Base-by-base conservation (phyloP, 2,888 invertebrate species). In the Drosophila gaucha region DNA sequence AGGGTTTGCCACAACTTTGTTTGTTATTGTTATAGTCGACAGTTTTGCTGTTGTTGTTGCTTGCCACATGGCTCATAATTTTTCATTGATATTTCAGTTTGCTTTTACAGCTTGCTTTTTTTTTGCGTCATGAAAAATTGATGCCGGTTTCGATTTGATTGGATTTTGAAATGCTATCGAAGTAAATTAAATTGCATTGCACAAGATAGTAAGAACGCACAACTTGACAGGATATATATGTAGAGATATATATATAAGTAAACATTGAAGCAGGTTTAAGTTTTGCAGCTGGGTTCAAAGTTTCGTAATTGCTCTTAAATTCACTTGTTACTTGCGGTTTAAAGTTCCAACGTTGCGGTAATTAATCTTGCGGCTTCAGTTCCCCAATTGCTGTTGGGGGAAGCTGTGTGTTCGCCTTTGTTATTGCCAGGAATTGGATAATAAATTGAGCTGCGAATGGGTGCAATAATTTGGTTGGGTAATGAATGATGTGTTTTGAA, bases 1-100 rank as follows among this genome's bases (percentile, higher is more conserved):
- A 65, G 38, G 80, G 70, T 66, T 76, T 41, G 46, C 52, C 35
- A 24, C 50, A 59, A 51, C 52, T 56, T 60, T 55, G 58, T 69
- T 62, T 64, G 67, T 57, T 65, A 59, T 59, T 51, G 36, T 58
- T 60, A 28, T 56, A 51, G 58, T 30, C 69, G 33, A 30, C 28
- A 59, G 31, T 39, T 44, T 33, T 31, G 47, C 22, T 20, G 64
- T 18, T 51, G 52, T n/a, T 52, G 67, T n/a, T 59, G 44, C 6
- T n/a, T 46, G 76, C 85, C 86, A 66, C 76, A 85, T 85, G 83
- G 69, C 73, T 86, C 86, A 80, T 80, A 76, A 85, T 86, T 85
- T 80, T 80, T 80, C 86, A 80, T 80, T 74, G 79, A 62, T 43
- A 47, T 75, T 75, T 58, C 66, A 50, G 65, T 72, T 75, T 57